A percentile compares a stretch with the other conserved stretches of the same genome.
Evolutionary conservation across 2,888 invertebrate species (phyloP).

Genomic region (Zele albiditarsus): DNA sequence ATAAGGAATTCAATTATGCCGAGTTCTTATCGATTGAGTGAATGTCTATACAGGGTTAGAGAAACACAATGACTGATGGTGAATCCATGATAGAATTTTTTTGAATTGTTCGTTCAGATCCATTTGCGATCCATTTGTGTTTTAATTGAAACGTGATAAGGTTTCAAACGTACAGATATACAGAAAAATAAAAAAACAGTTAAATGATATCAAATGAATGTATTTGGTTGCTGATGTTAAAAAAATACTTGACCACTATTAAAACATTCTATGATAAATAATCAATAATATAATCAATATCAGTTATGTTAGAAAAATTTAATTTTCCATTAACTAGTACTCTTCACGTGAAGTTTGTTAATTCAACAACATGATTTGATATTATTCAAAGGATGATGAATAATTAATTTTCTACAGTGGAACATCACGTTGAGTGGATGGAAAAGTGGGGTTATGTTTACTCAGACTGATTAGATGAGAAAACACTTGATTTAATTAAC

Average conservation of each 20-base stretch:
- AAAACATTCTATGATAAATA: background rate
- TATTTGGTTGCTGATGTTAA: background rate
- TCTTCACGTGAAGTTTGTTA: no score
- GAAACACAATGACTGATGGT: conserved; percentile 8
- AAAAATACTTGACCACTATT: background rate
- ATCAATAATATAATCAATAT: background rate
- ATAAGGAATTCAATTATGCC: conserved; percentile 25
- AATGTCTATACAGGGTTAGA: background rate
- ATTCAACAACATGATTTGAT: no score
- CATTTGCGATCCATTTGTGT: conserved; percentile 22
- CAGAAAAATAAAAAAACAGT: no score
- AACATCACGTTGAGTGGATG: no score
- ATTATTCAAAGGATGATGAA: no score
- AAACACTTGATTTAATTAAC: no score
- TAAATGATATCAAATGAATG: background rate
- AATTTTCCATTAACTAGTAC: no score
- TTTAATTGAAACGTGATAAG: conserved; percentile 21
- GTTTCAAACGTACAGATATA: no score
- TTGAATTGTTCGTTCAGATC: background rate
- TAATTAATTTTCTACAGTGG: no score
- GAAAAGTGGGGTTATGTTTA: no score
- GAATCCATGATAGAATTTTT: conserved; percentile 27
- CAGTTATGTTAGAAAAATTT: no score
- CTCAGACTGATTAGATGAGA: no score
- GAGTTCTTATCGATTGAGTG: background rate